A percentile compares a stretch with the other conserved stretches of the same genome.
Evolutionary conservation across 2,888 invertebrate species (phyloP).

Genomic region (Nephrotoma guestfalica): DNA sequence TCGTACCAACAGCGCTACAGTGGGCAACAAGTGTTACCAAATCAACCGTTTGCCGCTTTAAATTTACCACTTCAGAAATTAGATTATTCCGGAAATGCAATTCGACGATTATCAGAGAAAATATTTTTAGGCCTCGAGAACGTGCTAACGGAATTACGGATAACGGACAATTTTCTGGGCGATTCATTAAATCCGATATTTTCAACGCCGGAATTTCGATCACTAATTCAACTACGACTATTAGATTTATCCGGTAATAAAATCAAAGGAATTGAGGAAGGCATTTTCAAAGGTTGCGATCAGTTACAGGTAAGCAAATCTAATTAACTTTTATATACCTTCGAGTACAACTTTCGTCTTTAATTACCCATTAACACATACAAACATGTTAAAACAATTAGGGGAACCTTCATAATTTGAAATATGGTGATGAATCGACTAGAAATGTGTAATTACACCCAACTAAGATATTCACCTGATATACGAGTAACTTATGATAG

Average conservation of each 20-base stretch:
- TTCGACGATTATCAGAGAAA: constrained; percentile 64
- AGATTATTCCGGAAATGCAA: constrained; percentile 70
- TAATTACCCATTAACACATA: not conserved
- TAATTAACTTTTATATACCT: too few species aligned
- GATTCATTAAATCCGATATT: constrained; percentile 85
- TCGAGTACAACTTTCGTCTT: not conserved
- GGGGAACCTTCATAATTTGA: not conserved
- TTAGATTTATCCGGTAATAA: constrained; percentile 69
- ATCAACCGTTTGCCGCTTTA: constrained; percentile 56
- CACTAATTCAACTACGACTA: constrained; percentile 52
- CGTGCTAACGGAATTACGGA: constrained; percentile 51
- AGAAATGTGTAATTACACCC: not conserved
- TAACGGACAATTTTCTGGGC: constrained; percentile 73
- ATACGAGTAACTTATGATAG: not conserved
- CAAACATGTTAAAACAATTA: not conserved
- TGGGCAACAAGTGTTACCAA: constrained; percentile 68
- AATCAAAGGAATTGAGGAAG: constrained; percentile 71
- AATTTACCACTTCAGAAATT: constrained; percentile 58
- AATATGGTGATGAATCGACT: not conserved
- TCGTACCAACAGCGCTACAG: constrained; percentile 65
- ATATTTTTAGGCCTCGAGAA: constrained; percentile 37
- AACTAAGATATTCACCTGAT: not conserved
- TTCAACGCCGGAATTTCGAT: constrained; percentile 70
- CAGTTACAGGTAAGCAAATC: constrained; percentile 41
- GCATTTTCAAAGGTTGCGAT: constrained; percentile 68